Conservation (phyloP, 35 echinoderm and acorn worm species). For the Lytechinus pictus region DNA sequence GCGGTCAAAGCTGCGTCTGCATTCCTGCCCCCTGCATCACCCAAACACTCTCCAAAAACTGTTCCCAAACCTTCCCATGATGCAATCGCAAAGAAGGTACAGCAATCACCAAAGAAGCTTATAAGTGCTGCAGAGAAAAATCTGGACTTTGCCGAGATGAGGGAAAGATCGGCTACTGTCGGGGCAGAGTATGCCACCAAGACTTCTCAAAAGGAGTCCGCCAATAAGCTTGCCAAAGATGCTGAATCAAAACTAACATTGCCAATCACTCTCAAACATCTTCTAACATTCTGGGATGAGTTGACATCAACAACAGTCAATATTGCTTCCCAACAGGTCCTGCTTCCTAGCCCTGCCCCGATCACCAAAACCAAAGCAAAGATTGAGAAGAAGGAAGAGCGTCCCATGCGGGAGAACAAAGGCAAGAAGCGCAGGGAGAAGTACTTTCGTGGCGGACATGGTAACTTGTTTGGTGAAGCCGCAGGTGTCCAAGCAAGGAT, state of each 20-base stretch:
- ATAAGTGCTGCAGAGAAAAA: neutral
- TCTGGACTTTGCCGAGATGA: constrained; percentile 10
- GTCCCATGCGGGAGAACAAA: constrained; percentile 74
- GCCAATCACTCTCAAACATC: constrained; percentile 86
- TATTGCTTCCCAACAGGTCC: constrained; percentile 84
- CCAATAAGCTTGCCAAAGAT: constrained; percentile 39
- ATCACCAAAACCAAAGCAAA: constrained; percentile 79
- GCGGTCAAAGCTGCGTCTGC: neutral
- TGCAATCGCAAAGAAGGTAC: neutral
- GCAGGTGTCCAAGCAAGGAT: constrained; percentile 83
- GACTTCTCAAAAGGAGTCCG: constrained; percentile 21
- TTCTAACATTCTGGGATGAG: constrained; percentile 94
- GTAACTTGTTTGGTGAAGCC: constrained; percentile 95
- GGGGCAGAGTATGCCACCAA: constrained; percentile 59
- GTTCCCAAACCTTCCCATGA: constrained; percentile 35
- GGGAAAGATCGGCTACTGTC: constrained; percentile 46
- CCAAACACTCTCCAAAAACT: constrained; percentile 56
- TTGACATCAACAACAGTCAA: constrained; percentile 80
- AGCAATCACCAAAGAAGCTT: constrained; percentile 16
- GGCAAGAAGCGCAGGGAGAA: constrained; percentile 93
- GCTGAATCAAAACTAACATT: constrained; percentile 54
- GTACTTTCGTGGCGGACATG: constrained; percentile 80
- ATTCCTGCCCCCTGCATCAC: constrained; percentile 51
- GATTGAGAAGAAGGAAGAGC: constrained; percentile 71
- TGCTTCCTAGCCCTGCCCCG: constrained; percentile 89